Conservation (phyloP, 2,113 vertebrate species). For the Cochlearius cochlearius region DNA sequence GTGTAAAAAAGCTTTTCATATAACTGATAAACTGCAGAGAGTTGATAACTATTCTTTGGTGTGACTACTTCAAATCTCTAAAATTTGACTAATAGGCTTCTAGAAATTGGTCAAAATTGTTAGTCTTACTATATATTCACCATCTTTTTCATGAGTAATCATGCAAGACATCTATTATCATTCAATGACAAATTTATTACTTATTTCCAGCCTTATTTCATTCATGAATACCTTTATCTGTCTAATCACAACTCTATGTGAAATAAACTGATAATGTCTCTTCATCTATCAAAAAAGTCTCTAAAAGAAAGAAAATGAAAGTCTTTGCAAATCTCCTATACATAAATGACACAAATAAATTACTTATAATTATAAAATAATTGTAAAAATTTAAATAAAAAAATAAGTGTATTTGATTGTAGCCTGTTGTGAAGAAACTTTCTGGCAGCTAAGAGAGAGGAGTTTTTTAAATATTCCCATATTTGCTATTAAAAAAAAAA, state of each 20-base stretch:
- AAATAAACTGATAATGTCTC: neutral
- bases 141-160: neutral
- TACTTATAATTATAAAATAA: neutral
- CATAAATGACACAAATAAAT: neutral
- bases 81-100: neutral
- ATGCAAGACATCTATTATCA: neutral
- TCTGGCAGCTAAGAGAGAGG: neutral
- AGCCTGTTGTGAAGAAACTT: neutral
- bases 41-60: neutral
- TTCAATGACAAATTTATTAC: neutral
- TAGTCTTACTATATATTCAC: neutral
- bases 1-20: neutral
- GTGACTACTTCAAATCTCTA: neutral
- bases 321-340: neutral
- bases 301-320: neutral
- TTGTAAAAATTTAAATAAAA: neutral
- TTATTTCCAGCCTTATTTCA: neutral
- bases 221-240: neutral
- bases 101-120: neutral
- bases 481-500: neutral
- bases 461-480: neutral
- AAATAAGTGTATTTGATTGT: neutral
- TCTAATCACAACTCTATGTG: neutral
- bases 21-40: neutral
- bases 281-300: neutral